Percentiles rank a stretch among this genome's conserved stretches.
phyloP scores from a whole-genome alignment of 2,797 vertebrate genomes.

The Rhabdophis nuchalis region DNA sequence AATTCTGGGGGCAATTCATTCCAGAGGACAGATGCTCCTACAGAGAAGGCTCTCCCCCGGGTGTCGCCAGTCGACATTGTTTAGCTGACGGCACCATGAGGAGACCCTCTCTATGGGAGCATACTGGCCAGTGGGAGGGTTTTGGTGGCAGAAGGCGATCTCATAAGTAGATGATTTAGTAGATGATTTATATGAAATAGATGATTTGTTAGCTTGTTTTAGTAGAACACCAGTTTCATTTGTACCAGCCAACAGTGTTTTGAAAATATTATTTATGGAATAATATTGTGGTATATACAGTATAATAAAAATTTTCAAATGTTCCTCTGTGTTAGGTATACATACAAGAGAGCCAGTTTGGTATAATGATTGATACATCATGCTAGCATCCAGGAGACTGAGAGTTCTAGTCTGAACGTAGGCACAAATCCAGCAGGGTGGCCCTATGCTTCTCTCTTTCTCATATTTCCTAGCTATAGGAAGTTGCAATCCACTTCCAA shows the following conservation, averaged over 20 bases:
- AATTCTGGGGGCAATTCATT: too few species aligned
- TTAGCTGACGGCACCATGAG: too few species aligned
- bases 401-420: neutral
- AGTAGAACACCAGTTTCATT: neutral
- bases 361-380: neutral
- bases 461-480: neutral
- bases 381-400: neutral
- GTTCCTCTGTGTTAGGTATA: neutral
- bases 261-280: neutral
- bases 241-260: neutral
- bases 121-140: too few species aligned
- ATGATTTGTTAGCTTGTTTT: neutral
- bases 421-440: neutral
- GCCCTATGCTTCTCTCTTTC: neutral
- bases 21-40: too few species aligned
- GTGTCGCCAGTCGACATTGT: too few species aligned
- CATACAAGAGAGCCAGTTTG: neutral
- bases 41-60: too few species aligned
- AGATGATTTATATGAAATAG: too few species aligned
- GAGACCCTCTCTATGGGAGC: too few species aligned
- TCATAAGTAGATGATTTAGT: too few species aligned
- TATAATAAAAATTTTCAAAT: neutral
- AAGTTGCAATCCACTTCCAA: neutral
- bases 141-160: too few species aligned
- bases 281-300: neutral